Evolutionary conservation across 1,140 invertebrate species (phyloP).

Genomic region (Drosophila neocordata): DNA sequence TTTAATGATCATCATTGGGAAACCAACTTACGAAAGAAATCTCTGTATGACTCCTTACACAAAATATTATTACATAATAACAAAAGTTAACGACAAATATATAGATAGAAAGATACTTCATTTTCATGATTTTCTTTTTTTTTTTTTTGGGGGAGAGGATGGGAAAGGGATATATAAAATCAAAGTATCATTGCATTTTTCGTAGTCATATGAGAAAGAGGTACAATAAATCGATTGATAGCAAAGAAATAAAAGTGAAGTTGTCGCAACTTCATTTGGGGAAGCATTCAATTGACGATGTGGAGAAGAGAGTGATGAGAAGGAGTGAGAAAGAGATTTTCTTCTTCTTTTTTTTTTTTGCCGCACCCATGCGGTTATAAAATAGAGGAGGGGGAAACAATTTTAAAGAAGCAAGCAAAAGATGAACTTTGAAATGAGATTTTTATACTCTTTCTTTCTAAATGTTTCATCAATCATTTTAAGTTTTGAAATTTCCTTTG

Average conservation of each 20-base stretch:
- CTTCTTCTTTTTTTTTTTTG: constrained; percentile 16
- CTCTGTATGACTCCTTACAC: neutral
- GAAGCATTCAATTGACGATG: neutral
- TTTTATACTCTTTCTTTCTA: no score
- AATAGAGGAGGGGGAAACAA: neutral
- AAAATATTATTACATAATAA: neutral
- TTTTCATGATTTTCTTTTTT: neutral
- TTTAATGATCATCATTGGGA: neutral
- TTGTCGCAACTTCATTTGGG: constrained; percentile 2
- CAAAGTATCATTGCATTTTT: constrained; percentile 3
- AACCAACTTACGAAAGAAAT: neutral
- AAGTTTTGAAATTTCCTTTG: no score
- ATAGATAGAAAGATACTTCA: constrained; percentile 1
- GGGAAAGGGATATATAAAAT: neutral
- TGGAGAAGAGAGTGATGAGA: neutral
- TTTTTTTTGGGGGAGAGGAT: neutral
- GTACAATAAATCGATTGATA: neutral
- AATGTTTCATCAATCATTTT: no score
- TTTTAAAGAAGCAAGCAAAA: constrained; percentile 43
- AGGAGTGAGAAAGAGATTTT: constrained; percentile 1
- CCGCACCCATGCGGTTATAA: neutral
- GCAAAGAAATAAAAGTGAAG: constrained; percentile 1
- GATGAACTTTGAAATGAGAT: constrained; percentile 11
- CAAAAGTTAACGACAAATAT: neutral
- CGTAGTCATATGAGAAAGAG: neutral